Base-by-base conservation (phyloP, 2,113 vertebrate genomes). In the Gymnorhina tibicen region DNA sequence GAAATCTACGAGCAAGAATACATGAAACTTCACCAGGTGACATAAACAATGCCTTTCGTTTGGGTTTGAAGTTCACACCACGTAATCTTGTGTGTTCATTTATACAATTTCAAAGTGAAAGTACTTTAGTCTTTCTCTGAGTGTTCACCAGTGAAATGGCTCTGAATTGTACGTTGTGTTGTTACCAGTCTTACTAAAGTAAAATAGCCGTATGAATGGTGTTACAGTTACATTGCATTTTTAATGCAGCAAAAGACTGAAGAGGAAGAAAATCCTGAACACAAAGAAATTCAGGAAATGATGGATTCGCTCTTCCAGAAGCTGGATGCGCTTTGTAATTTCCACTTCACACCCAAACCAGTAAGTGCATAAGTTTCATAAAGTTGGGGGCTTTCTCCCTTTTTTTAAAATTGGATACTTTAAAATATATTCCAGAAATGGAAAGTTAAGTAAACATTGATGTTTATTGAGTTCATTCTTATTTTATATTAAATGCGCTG, bases 1-100 rank as follows among this genome's bases (percentile, higher is more conserved):
- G 98, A 99, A 96, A 98, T 99, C 88, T 99, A 99, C 18, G 99
- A 99, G 73, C 99, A 99, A 47, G 99, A 99, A 85, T 99, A 98
- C 94, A 82, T 99, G 90, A 99, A 99, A 93, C 98, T 99, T 95
- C 98, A 97, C 53, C 98, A 99, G 99, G 99, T 99, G 96, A 74
- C 59, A 2, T 12, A 14, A 77, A 70, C 58, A 55, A 1, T 75
- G 52, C 26, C 37, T 32, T 89, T 77, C 30, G 50, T 84, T 39
- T 41, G 35, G 11, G 37, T 28, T 62, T 56, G n/a, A 62, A 46
- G n/a, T 47, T 64, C 41, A 67, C 14, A 33, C 30, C 23, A 6
- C 4, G 1, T 33, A 30, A 50, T 26, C 4, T 11, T 35, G 1
- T 3, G 21, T 47, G 15, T 53, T 84, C 9, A 9, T 75, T 76